Conservation (phyloP, 2,797 vertebrate species). For the Sebastes melanostomus region DNA sequence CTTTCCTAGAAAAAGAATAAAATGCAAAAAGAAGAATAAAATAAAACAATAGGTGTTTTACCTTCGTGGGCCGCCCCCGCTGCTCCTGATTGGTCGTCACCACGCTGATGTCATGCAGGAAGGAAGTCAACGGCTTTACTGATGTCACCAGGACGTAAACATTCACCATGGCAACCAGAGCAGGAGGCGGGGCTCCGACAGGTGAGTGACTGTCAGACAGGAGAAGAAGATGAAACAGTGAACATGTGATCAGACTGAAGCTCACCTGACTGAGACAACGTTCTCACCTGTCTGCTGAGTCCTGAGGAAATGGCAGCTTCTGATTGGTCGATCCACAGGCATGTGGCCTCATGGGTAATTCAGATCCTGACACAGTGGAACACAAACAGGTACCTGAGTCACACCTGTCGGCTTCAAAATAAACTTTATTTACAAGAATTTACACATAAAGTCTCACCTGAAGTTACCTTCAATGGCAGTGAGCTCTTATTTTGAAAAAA, state of each 20-base stretch:
- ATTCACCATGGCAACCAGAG: conserved; percentile 86
- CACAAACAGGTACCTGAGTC: not conserved
- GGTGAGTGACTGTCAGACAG: conserved; percentile 28
- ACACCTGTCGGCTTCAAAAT: not conserved
- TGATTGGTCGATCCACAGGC: conserved; percentile 53
- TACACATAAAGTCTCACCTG: not conserved
- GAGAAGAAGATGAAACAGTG: not conserved
- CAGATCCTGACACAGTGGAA: conserved; percentile 12
- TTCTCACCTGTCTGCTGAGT: conserved; percentile 33
- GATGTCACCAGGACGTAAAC: conserved; percentile 92
- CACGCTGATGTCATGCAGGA: conserved; percentile 86
- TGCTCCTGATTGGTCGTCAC: conserved; percentile 81
- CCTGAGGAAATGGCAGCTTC: not conserved
- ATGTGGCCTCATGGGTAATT: conserved; percentile 50
- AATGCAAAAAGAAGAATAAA: not conserved
- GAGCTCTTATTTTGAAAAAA: not conserved
- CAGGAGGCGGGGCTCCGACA: conserved; percentile 60
- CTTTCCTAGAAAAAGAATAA: not conserved
- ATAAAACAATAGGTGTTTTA: conserved; percentile 47
- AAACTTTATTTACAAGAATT: not conserved
- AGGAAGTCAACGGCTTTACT: conserved; percentile 86
- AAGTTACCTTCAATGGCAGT: not conserved
- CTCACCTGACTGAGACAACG: conserved; percentile 25
- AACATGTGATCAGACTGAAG: not conserved
- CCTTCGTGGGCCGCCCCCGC: conserved; percentile 83